phyloP scores from a whole-genome alignment of 1,140 invertebrate genomes.

The Bombus waltoni region DNA sequence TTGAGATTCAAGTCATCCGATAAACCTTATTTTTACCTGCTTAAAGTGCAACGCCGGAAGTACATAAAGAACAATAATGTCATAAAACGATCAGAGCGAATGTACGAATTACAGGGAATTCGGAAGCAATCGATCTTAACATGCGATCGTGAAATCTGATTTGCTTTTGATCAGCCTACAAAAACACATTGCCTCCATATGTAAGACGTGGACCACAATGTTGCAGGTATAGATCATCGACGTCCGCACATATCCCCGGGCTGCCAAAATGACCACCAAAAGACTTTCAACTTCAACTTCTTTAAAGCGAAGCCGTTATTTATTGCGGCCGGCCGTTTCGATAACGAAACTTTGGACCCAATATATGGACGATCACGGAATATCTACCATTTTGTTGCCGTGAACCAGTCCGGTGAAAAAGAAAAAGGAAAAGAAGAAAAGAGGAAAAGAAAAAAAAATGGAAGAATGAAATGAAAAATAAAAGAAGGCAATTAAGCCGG shows the following conservation, averaged over 20 bases:
- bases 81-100: neutral
- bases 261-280: slow-evolving; percentile 13
- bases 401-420: neutral
- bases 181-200: neutral
- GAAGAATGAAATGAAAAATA: neutral
- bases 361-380: neutral
- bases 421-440: neutral
- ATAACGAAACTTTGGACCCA: slow-evolving; percentile 28
- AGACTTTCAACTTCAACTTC: slow-evolving; percentile 13
- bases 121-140: neutral
- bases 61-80: too few relatives aligned
- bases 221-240: slow-evolving; percentile 32
- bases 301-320: slow-evolving; percentile 14
- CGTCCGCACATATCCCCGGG: neutral
- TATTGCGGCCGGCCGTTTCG: slow-evolving; percentile 1
- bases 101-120: neutral
- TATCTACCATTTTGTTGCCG: neutral
- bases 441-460: neutral
- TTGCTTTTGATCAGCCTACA: neutral
- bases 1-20: neutral
- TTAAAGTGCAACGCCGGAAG: neutral
- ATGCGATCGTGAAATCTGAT: neutral
- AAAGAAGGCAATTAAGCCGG: slow-evolving; percentile 10
- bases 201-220: slow-evolving; percentile 4
- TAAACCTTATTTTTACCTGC: neutral